phyloP scores from a whole-genome alignment of 1,140 invertebrate genomes.

The Ips typographus region DNA sequence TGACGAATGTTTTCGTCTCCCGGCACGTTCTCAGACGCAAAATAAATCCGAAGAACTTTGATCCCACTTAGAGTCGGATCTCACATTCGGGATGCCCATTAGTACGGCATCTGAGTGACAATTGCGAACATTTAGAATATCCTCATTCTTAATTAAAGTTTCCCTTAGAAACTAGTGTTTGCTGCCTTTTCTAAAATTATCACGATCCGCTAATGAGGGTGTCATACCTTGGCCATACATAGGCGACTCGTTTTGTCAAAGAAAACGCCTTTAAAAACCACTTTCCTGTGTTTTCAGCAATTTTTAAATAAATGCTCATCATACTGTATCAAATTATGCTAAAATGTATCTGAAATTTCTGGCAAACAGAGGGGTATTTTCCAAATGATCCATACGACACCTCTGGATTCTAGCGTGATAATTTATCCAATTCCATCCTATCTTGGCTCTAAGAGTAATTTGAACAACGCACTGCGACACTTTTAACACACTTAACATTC shows the following conservation, averaged over 20 bases:
- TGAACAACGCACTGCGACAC: constrained; percentile 36
- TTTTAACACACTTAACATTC: constrained; percentile 36
- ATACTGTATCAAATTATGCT: no score
- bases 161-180: constrained; percentile 34
- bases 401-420: constrained; percentile 23
- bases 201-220: constrained; percentile 33
- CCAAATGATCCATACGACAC: background rate
- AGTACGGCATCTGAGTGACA: constrained; percentile 32
- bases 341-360: background rate
- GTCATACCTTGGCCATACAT: constrained; percentile 16
- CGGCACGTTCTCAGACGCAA: background rate
- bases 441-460: constrained; percentile 30
- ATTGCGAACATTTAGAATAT: constrained; percentile 30
- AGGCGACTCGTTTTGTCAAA: constrained; percentile 14
- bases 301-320: no score
- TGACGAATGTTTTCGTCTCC: constrained; percentile 3
- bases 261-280: no score
- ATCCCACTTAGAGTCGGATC: constrained; percentile 6
- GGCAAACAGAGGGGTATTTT: background rate
- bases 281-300: no score
- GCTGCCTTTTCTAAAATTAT: constrained; percentile 35
- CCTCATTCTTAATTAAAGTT: constrained; percentile 34
- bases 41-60: constrained; percentile 10
- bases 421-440: constrained; percentile 28
- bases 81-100: constrained; percentile 19